Base-by-base conservation (phyloP, 2,797 vertebrate species). In the Sciurus carolinensis region DNA sequence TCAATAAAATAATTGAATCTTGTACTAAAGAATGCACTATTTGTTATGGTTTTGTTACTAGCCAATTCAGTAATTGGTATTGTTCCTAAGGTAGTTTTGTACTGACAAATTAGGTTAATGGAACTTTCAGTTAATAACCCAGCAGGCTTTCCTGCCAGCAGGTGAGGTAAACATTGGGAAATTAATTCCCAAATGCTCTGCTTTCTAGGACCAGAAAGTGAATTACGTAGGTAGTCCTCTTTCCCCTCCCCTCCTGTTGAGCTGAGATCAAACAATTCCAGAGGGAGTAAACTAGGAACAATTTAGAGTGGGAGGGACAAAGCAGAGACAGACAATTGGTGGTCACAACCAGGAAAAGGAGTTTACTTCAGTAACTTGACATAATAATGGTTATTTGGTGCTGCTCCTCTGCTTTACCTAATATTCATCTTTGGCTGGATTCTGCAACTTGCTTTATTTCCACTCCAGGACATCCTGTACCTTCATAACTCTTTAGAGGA, bases 401-500 rank as follows among this genome's bases (percentile, higher is more conserved):
- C 89, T 96, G 57, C 80, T 85, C 57, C 85, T 76, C 77, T 75
- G 75, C 71, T 93, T 59, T 96, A 94, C 79, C 95, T 95, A 66
- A 82, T 71, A 42, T 59, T 20, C 26, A 7, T 97, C 71, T 96
- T 86, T 52, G 13, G 11, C 1, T 81, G 24, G 75, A 47, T 96
- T 94, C 83, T 80, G 90, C 75, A 96, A 39, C 66, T 76, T 94
- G n/a, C 69, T 91, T 91, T 98, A 95, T 96, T 97, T 98, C 96
- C 88, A 33, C 97, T 98, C 97, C 98, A 99, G 99, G 98, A 98
- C 94, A 98, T 98, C 96, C 98, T 98, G 95, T 97, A 88, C 54
- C 97, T 99, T 90, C 98, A 94, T 42, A 97, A 96, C 97, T 97
- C 97, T 94, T 92, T 99, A 97, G 98, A 98, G 30, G 98, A 98